A percentile compares a stretch with the other conserved stretches of the same genome.
These are phyloP conservation scores for Ursus arctos DNA, from an alignment of 2,113 vertebrate species.

Conservation along the genomic window DNA sequence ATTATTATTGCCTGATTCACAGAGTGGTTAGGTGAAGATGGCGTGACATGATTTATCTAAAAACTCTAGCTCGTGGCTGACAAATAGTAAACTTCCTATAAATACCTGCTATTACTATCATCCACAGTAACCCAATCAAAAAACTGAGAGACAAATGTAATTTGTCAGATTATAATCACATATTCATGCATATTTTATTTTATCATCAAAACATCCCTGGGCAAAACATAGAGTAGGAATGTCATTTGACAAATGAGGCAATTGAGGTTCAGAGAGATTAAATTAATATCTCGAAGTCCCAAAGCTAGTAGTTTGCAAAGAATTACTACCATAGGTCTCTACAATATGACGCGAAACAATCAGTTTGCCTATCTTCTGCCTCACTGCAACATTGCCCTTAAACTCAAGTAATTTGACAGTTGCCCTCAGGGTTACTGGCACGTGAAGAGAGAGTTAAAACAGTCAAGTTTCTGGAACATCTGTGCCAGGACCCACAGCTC, in stretches of 20 bases:
- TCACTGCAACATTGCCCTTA: not conserved
- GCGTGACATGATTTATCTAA: not conserved
- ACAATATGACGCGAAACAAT: not conserved
- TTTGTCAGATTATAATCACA: constrained; percentile 44
- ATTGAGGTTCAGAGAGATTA: constrained; percentile 19
- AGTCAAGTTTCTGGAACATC: not conserved
- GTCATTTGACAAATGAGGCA: constrained; percentile 27
- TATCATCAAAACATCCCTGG: constrained; percentile 24
- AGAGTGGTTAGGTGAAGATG: not conserved
- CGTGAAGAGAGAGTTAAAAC: not conserved
- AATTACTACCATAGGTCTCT: not conserved
- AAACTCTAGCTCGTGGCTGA: not conserved
- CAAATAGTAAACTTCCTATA: not conserved
- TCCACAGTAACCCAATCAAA: not conserved
- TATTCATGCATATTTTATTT: constrained; percentile 57
- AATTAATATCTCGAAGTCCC: not conserved
- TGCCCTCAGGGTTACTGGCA: not conserved
- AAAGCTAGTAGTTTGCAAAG: constrained; percentile 28
- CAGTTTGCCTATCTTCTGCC: not conserved
- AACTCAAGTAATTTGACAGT: not conserved
- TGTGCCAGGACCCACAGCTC: not conserved
- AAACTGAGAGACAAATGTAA: not conserved
- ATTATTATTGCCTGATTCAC: not conserved
- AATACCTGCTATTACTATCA: not conserved
- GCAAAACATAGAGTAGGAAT: not conserved